A percentile compares a stretch with the other conserved stretches of the same genome.
Evolutionary conservation across 2,113 vertebrate species (phyloP).

Genomic region (Ciconia maguari): DNA sequence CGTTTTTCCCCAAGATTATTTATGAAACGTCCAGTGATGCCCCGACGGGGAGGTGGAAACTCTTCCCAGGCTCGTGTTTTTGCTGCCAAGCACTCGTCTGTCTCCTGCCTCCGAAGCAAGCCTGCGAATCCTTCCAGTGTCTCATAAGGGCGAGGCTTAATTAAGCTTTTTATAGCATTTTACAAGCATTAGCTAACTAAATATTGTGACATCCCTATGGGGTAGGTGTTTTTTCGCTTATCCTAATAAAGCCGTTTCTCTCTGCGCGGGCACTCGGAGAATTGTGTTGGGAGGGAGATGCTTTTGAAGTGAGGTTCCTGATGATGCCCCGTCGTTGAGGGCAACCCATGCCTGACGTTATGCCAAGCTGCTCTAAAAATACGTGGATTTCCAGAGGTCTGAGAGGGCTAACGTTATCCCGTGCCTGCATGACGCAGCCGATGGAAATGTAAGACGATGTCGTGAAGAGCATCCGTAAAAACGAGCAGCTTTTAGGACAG

Average conservation of each 20-base stretch:
- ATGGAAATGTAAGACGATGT: accelerated
- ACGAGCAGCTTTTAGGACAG: accelerated
- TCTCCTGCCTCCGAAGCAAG: not conserved
- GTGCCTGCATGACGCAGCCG: accelerated
- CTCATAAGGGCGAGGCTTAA: not conserved
- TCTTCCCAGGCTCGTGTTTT: not conserved
- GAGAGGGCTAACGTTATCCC: accelerated
- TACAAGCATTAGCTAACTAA: not conserved
- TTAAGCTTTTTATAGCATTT: not conserved
- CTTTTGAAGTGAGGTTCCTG: not conserved
- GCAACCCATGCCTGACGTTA: accelerated
- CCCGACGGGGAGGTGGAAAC: not conserved
- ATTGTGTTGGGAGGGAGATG: accelerated
- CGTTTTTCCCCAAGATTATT: not conserved
- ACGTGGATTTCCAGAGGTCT: accelerated
- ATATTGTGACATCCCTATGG: not conserved
- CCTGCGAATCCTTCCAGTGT: not conserved
- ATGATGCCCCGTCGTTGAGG: accelerated
- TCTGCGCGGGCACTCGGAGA: accelerated
- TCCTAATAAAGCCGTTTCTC: not conserved
- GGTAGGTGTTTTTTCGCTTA: not conserved
- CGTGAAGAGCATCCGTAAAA: too few species aligned
- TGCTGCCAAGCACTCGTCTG: not conserved
- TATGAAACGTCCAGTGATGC: accelerated
- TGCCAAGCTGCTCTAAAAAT: accelerated